Conservation (phyloP, 2,888 invertebrate genomes). For the Melanargia galathea region DNA sequence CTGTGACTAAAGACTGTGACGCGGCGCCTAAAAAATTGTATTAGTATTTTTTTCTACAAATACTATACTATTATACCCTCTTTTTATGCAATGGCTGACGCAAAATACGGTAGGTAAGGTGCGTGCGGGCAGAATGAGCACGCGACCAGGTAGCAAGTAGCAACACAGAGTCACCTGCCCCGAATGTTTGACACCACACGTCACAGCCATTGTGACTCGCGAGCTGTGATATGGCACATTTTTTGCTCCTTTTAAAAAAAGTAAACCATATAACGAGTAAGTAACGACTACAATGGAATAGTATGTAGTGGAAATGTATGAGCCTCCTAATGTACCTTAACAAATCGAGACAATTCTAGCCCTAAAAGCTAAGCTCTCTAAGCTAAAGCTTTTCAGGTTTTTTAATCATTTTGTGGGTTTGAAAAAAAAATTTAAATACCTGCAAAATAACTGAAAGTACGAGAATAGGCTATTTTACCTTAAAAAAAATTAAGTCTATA, state of each 20-base stretch:
- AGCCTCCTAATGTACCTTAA: too few relatives aligned
- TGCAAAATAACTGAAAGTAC: too few relatives aligned
- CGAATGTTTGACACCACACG: slow-evolving; percentile 44
- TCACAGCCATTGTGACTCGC: slow-evolving; percentile 33
- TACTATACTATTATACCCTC: not conserved
- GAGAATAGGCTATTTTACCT: too few relatives aligned
- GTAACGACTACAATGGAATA: not conserved
- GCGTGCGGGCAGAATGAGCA: slow-evolving; percentile 39
- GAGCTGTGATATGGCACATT: slow-evolving; percentile 5
- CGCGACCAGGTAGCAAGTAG: slow-evolving; percentile 60
- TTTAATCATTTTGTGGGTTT: not conserved
- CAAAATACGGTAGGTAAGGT: slow-evolving; percentile 2
- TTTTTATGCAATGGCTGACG: slow-evolving; percentile 16
- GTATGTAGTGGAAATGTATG: not conserved
- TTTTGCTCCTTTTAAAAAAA: slow-evolving; percentile 2
- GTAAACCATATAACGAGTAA: not conserved
- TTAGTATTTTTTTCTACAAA: slow-evolving; percentile 1
- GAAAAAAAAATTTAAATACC: too few relatives aligned
- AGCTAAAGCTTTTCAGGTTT: too few relatives aligned
- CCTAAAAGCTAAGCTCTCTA: too few relatives aligned
- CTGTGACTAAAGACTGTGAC: not conserved
- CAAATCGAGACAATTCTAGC: too few relatives aligned
- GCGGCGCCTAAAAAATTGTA: not conserved
- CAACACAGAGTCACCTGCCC: slow-evolving; percentile 49
- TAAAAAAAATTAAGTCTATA: too few relatives aligned